Evolutionary conservation across 2,113 vertebrate species (phyloP).

Genomic region (Anser brachyrhynchus): DNA sequence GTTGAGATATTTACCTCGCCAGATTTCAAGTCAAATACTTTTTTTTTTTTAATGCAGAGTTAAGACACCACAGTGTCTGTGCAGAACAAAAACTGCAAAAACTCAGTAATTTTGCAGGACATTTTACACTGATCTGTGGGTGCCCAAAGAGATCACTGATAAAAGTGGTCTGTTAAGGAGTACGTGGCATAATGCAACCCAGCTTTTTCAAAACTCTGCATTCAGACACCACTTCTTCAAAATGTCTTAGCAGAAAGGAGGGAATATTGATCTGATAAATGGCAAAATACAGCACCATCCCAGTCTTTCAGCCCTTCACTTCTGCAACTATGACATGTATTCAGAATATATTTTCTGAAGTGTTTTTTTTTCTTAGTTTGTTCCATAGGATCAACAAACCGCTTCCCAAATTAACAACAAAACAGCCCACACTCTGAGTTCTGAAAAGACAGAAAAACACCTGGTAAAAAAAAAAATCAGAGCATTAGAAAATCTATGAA

Average conservation of each 20-base stretch:
- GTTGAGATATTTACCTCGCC: background rate
- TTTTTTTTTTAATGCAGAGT: background rate
- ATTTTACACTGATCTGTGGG: background rate
- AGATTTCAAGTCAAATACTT: background rate
- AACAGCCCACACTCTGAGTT: background rate
- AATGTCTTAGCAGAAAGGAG: background rate
- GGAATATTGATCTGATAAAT: background rate
- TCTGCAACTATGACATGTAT: background rate
- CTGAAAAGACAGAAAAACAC: background rate
- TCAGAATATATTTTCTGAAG: background rate
- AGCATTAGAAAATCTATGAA: background rate
- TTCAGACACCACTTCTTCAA: background rate
- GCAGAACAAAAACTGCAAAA: background rate
- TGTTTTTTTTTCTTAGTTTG: background rate
- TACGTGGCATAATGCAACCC: background rate
- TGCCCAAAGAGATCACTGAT: background rate
- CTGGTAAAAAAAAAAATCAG: background rate
- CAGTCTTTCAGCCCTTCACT: background rate
- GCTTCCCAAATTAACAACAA: background rate
- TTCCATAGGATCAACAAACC: background rate
- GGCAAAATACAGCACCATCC: background rate
- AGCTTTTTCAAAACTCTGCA: background rate
- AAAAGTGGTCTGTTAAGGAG: background rate
- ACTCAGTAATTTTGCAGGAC: background rate
- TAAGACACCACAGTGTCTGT: background rate